A percentile compares a stretch with the other conserved stretches of the same genome.
Conservation (phyloP, 2,113 vertebrate species). For the Takifugu flavidus region DNA sequence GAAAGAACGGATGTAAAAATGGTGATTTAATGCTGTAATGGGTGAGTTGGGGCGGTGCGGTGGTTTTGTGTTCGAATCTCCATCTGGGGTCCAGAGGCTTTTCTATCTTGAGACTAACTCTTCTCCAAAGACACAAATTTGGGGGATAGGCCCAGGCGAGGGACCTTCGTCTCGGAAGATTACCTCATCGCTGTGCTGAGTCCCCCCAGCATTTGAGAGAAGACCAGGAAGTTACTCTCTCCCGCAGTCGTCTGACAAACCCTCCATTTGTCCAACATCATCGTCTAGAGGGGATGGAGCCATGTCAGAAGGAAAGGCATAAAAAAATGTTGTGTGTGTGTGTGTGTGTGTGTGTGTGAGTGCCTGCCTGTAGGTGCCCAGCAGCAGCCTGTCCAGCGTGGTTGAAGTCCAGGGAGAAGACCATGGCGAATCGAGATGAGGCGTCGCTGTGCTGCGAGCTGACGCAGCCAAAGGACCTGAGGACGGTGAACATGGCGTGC, state of each 20-base stretch:
- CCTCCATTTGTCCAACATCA: constrained; percentile 86
- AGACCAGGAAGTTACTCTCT: constrained; percentile 88
- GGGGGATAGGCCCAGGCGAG: no score
- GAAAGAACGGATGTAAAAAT: no score
- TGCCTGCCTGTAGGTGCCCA: constrained; percentile 87
- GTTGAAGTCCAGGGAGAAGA: constrained; percentile 88
- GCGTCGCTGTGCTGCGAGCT: constrained; percentile 70
- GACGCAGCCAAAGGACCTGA: constrained; percentile 86
- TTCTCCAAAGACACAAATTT: no score
- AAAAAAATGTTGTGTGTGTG: neutral
- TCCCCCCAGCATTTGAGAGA: constrained; percentile 89
- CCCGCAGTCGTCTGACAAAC: constrained; percentile 75
- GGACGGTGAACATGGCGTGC: constrained; percentile 85
- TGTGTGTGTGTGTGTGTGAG: constrained; percentile 29
- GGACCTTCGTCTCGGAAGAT: neutral
- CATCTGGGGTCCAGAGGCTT: no score
- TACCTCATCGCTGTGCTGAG: constrained; percentile 83
- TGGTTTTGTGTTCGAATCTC: no score
- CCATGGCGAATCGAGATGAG: constrained; percentile 85
- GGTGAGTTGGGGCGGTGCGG: no score
- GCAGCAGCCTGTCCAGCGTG: constrained; percentile 80
- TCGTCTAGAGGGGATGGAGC: constrained; percentile 73
- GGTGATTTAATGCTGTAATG: no score
- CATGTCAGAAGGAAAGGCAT: neutral
- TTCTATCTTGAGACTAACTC: no score